phyloP scores from a whole-genome alignment of 2,797 vertebrate genomes.

The Ambastaia sidthimunki region DNA sequence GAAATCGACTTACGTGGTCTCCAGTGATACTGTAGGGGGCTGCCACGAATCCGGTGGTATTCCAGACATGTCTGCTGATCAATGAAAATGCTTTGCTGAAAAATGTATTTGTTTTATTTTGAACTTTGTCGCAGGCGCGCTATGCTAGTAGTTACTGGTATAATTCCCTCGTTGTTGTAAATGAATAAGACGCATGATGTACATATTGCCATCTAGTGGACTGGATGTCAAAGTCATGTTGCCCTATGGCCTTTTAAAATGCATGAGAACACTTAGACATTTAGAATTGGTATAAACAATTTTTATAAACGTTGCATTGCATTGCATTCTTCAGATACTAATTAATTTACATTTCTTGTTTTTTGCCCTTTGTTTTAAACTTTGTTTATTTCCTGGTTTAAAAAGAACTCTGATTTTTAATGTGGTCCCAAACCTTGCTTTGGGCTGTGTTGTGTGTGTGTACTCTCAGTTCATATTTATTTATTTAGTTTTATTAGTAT shows the following conservation, averaged over 20 bases:
- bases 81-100: not conserved
- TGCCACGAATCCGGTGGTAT: conserved; percentile 92
- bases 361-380: too few relatives aligned
- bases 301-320: too few relatives aligned
- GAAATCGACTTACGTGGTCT: conserved; percentile 78
- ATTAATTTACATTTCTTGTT: too few relatives aligned
- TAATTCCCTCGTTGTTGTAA: conserved; percentile 20
- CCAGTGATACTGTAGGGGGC: conserved; percentile 81
- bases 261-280: too few relatives aligned
- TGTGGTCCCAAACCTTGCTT: too few relatives aligned
- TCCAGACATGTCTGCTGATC: conserved; percentile 70
- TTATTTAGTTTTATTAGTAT: too few relatives aligned
- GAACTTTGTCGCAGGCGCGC: conserved; percentile 12
- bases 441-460: too few relatives aligned
- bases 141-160: conserved; percentile 1
- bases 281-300: too few relatives aligned
- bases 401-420: not conserved
- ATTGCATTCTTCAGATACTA: too few relatives aligned
- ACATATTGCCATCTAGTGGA: conserved; percentile 55
- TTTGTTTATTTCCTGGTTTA: not conserved
- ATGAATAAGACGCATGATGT: too few relatives aligned
- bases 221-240: not conserved
- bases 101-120: not conserved
- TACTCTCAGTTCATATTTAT: too few relatives aligned
- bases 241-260: not conserved